These are phyloP conservation scores for Sthenelais limicola DNA, from an alignment of 2,888 invertebrate species.

Conservation along the genomic window DNA sequence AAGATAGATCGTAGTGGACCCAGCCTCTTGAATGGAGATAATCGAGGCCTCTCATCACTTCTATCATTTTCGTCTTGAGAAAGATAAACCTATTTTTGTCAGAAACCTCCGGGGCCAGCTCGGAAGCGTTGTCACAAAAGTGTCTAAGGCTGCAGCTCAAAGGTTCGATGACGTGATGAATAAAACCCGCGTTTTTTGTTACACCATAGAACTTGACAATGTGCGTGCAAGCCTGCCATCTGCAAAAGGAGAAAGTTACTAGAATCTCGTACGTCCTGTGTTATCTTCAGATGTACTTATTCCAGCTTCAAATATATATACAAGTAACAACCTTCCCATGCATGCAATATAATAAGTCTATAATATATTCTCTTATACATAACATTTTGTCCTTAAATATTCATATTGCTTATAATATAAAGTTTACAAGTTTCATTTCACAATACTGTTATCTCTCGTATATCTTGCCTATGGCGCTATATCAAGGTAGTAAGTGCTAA, in stretches of 20 bases:
- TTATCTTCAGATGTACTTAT: too few relatives aligned
- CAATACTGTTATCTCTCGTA: too few relatives aligned
- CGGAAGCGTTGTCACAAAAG: constrained; percentile 42
- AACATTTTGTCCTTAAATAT: too few relatives aligned
- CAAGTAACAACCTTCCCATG: too few relatives aligned
- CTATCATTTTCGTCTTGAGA: constrained; percentile 46
- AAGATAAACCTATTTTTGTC: constrained; percentile 48
- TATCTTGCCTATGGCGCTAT: too few relatives aligned
- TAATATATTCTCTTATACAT: too few relatives aligned
- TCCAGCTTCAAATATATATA: too few relatives aligned
- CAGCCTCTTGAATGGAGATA: constrained; percentile 55
- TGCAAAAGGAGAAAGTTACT: not conserved
- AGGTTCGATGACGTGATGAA: constrained; percentile 53
- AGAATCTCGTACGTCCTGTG: too few relatives aligned
- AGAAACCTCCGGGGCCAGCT: constrained; percentile 32
- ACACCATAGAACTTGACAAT: constrained; percentile 45
- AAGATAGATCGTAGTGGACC: constrained; percentile 57
- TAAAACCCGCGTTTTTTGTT: constrained; percentile 31
- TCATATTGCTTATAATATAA: too few relatives aligned
- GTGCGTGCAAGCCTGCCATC: constrained; percentile 43
- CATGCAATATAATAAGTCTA: too few relatives aligned
- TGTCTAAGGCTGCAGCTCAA: constrained; percentile 52
- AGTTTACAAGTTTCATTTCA: too few relatives aligned
- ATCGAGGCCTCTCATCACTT: constrained; percentile 54
- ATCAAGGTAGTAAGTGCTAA: too few relatives aligned